Percentiles rank a stretch among this genome's conserved stretches.
phyloP scores from a whole-genome alignment of 2,888 invertebrate species.

The Lymantria monacha region DNA sequence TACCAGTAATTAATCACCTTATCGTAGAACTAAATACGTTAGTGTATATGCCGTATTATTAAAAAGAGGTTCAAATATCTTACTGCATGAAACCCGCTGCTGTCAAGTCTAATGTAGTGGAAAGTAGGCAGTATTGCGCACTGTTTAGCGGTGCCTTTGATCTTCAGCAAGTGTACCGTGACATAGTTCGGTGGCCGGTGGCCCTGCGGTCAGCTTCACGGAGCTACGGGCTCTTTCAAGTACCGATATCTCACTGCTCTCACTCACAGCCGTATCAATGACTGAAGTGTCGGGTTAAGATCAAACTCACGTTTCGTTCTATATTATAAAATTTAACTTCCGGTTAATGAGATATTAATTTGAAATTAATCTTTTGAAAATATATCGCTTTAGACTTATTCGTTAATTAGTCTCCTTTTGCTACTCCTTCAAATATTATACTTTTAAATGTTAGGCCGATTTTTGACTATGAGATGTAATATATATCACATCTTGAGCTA shows the following conservation, averaged over 20 bases:
- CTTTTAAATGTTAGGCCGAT: no score
- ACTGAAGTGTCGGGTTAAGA: slow-evolving; percentile 27
- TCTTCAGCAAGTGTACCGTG: slow-evolving; percentile 39
- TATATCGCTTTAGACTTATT: no score
- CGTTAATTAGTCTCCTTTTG: no score
- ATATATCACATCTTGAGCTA: no score
- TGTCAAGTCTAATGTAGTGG: slow-evolving; percentile 59
- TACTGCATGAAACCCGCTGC: slow-evolving; percentile 18
- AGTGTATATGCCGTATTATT: neutral
- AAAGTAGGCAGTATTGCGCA: slow-evolving; percentile 51
- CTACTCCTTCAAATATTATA: no score
- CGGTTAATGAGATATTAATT: slow-evolving; percentile 13
- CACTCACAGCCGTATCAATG: slow-evolving; percentile 32
- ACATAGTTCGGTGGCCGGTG: slow-evolving; percentile 53
- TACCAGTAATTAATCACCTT: neutral
- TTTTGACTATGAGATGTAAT: no score
- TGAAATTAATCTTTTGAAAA: no score
- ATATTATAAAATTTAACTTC: slow-evolving; percentile 19
- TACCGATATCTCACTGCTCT: slow-evolving; percentile 31
- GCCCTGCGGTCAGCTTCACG: slow-evolving; percentile 57
- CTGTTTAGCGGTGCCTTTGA: slow-evolving; percentile 10
- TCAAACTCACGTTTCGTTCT: slow-evolving; percentile 23
- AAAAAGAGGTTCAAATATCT: slow-evolving; percentile 8
- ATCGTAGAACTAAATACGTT: neutral
- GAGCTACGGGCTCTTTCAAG: slow-evolving; percentile 56